A percentile compares a stretch with the other conserved stretches of the same genome.
phyloP scores from a whole-genome alignment of 2,797 vertebrate species.

The Muraenolepis orangiensis region DNA sequence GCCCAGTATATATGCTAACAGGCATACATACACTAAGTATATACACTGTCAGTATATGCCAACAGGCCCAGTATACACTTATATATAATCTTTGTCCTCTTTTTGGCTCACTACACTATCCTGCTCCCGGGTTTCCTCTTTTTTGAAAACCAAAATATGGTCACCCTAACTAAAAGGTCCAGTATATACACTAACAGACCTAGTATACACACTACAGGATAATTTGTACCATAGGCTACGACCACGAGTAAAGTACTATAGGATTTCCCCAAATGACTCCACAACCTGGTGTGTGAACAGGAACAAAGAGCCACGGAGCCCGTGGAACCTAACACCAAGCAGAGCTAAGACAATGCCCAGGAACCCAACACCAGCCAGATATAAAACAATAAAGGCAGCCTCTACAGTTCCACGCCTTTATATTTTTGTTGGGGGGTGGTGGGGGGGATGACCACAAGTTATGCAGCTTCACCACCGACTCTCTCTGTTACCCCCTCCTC shows the following conservation, averaged over 20 bases:
- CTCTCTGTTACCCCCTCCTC: constrained; percentile 13
- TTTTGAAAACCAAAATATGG: too few species aligned
- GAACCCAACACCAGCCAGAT: constrained; percentile 15
- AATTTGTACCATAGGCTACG: too few species aligned
- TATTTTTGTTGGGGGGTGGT: background rate
- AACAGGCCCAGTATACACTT: background rate
- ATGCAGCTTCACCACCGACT: constrained; percentile 17
- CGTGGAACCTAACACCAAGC: constrained; percentile 14
- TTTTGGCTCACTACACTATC: too few species aligned
- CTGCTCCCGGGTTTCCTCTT: too few species aligned
- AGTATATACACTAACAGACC: background rate
- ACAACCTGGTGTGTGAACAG: background rate
- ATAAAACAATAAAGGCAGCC: constrained; percentile 15
- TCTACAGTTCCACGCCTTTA: constrained; percentile 47
- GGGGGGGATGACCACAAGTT: constrained; percentile 30
- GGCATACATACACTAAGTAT: too few species aligned
- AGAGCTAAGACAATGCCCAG: constrained; percentile 12
- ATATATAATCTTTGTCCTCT: too few species aligned
- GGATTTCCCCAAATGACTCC: background rate
- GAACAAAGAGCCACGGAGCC: constrained; percentile 24
- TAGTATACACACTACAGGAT: background rate
- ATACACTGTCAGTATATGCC: background rate
- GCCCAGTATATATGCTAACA: background rate
- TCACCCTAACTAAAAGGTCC: too few species aligned
- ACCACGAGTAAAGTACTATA: too few species aligned